Evolutionary conservation across 2,888 invertebrate species (phyloP).

Genomic region (Heliconius erato): DNA sequence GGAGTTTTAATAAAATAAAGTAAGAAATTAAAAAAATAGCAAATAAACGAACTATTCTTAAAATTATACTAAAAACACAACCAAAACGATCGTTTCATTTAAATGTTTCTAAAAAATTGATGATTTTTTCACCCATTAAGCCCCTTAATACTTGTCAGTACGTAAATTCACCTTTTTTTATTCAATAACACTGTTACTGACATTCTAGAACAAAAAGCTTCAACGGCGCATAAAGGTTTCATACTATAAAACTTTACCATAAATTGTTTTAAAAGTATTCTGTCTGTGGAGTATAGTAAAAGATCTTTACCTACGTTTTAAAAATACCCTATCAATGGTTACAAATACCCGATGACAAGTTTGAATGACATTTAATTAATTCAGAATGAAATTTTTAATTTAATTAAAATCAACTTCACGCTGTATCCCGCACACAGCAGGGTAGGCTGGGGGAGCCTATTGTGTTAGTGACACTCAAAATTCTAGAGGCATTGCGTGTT

Average conservation of each 20-base stretch:
- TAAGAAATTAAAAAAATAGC: no score
- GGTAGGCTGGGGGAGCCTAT: no score
- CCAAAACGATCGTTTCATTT: background rate
- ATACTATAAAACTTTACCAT: conserved; percentile 7
- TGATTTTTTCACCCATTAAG: background rate
- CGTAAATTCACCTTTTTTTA: background rate
- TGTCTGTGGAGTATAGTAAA: conserved; percentile 5
- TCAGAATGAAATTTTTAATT: conserved; percentile 58
- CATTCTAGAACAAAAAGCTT: conserved; percentile 7
- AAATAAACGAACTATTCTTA: no score
- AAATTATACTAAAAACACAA: background rate
- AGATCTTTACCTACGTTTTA: conserved; percentile 11
- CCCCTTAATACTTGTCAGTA: background rate
- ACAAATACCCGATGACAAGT: conserved; percentile 45
- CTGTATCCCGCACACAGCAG: no score
- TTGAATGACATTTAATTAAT: conserved; percentile 69
- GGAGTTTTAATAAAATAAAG: no score
- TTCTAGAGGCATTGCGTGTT: no score
- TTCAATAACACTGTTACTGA: background rate
- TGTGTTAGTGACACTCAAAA: no score
- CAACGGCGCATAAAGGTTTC: background rate
- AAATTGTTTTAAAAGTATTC: conserved; percentile 22
- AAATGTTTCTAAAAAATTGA: background rate
- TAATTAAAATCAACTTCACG: no score
- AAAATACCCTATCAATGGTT: conserved; percentile 17